phyloP scores from a whole-genome alignment of 2,113 vertebrate genomes.

The Fregetta grallaria region DNA sequence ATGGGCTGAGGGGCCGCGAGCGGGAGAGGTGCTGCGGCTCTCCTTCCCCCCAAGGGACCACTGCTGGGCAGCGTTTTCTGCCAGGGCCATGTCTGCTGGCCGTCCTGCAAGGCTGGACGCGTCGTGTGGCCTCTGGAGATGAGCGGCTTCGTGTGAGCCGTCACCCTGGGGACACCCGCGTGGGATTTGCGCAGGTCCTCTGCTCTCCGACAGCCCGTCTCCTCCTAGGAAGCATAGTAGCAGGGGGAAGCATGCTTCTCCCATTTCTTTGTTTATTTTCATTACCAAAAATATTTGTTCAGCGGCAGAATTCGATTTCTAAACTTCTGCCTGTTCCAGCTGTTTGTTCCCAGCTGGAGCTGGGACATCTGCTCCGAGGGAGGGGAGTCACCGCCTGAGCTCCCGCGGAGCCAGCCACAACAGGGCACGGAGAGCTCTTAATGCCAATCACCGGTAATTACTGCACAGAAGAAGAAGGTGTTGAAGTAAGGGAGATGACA shows the following conservation, averaged over 20 bases:
- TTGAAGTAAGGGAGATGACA: rapidly evolving
- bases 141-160: background rate
- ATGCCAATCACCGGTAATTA: rapidly evolving
- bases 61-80: background rate
- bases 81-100: background rate
- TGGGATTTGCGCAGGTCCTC: background rate
- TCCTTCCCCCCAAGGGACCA: rapidly evolving
- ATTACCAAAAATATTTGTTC: background rate
- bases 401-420: background rate
- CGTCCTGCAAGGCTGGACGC: background rate
- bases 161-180: rapidly evolving
- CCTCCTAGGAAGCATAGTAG: background rate
- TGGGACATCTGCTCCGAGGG: background rate
- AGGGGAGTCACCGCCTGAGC: background rate
- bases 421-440: rapidly evolving
- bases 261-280: slow-evolving; percentile 14
- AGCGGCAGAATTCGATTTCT: background rate
- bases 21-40: background rate
- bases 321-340: slow-evolving; percentile 1
- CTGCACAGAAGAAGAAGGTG: rapidly evolving
- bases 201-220: background rate
- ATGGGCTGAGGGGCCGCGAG: rapidly evolving
- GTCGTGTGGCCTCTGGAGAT: background rate
- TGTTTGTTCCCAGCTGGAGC: slow-evolving; percentile 15
- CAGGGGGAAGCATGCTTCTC: background rate